Percentiles rank a stretch among this genome's conserved stretches.
Evolutionary conservation across 2,113 vertebrate species (phyloP).

Genomic region (Tenebrosternarchus preto): DNA sequence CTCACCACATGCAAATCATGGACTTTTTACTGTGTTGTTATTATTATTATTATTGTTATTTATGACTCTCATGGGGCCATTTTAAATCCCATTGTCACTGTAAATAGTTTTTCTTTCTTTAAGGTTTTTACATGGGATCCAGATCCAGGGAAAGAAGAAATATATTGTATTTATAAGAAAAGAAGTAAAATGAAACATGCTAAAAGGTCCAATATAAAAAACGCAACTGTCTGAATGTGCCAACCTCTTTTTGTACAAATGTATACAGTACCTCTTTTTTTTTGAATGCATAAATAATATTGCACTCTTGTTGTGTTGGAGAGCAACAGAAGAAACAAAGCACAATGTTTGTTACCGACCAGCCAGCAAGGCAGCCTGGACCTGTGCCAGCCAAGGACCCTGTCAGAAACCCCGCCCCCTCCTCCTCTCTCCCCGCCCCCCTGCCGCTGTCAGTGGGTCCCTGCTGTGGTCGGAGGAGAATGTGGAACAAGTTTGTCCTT

Average conservation of each 20-base stretch:
- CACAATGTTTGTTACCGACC: conserved; percentile 75
- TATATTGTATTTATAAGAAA: conserved; percentile 83
- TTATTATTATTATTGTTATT: conserved; percentile 71
- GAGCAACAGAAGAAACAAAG: conserved; percentile 74
- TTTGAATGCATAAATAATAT: conserved; percentile 72
- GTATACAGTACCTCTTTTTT: conserved; percentile 62
- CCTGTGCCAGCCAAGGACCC: conserved; percentile 48
- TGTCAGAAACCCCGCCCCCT: too few relatives aligned
- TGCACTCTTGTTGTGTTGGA: conserved; percentile 77
- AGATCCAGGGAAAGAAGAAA: conserved; percentile 72
- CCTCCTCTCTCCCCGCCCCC: conserved; percentile 22
- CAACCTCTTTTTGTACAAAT: conserved; percentile 76
- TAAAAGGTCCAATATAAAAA: conserved; percentile 64
- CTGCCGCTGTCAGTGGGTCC: conserved; percentile 47
- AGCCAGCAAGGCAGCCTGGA: conserved; percentile 56
- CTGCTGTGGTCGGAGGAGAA: conserved; percentile 64
- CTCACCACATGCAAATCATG: conserved; percentile 61
- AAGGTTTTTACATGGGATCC: conserved; percentile 72
- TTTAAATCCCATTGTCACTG: conserved; percentile 64
- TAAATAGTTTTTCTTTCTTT: conserved; percentile 77
- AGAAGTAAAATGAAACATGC: conserved; percentile 55
- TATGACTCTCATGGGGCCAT: conserved; percentile 66
- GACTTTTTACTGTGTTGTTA: conserved; percentile 60
- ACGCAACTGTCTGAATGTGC: conserved; percentile 80
- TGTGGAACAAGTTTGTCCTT: conserved; percentile 61